phyloP scores from a whole-genome alignment of 2,888 invertebrate species.

The Rhodophaea formosa region DNA sequence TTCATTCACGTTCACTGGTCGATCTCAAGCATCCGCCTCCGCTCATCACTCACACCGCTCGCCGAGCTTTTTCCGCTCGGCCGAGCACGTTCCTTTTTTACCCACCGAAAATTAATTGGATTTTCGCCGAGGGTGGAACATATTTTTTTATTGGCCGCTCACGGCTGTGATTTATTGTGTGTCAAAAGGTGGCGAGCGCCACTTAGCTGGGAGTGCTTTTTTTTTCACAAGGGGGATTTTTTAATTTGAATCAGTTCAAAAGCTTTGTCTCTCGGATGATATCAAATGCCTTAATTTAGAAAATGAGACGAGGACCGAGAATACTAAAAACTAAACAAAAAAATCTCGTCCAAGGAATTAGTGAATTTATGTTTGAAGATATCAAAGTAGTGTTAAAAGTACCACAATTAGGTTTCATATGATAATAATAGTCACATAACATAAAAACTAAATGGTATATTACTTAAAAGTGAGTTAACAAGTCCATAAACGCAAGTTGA shows the following conservation, averaged over 20 bases:
- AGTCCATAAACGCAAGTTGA: conserved; percentile 4
- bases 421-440: neutral
- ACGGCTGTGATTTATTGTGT: conserved; percentile 79
- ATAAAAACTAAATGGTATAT: neutral
- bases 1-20: conserved; percentile 33
- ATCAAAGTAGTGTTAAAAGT: neutral
- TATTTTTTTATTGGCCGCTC: conserved; percentile 80
- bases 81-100: conserved; percentile 73
- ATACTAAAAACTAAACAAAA: too few relatives aligned
- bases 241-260: conserved; percentile 56
- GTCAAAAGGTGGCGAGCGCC: conserved; percentile 80
- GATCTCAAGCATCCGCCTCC: conserved; percentile 34
- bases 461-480: conserved; percentile 1
- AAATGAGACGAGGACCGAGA: too few relatives aligned
- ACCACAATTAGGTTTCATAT: neutral
- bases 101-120: conserved; percentile 80
- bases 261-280: conserved; percentile 18
- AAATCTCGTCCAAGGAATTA: too few relatives aligned
- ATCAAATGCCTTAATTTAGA: neutral
- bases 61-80: conserved; percentile 70
- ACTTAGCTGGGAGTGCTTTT: conserved; percentile 70
- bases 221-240: conserved; percentile 62
- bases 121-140: conserved; percentile 80
- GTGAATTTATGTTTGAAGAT: neutral
- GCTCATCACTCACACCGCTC: conserved; percentile 38